Conservation (phyloP, 2,797 vertebrate species). For the Pelodytes ibericus region DNA sequence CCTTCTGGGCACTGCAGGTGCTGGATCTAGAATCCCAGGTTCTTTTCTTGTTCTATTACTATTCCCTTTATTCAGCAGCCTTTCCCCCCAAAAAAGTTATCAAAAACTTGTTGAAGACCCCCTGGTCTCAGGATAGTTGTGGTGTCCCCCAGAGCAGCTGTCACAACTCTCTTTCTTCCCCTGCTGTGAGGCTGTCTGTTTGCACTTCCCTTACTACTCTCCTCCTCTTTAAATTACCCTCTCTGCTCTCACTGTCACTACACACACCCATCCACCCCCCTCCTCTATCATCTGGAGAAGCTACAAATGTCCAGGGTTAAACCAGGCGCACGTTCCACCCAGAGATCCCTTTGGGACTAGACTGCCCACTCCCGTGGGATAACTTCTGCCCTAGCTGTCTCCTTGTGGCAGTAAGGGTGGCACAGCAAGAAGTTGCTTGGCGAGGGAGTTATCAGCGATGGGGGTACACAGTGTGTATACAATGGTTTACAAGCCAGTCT, state of each 20-base stretch:
- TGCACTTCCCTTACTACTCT: conserved; percentile 33
- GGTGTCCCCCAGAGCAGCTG: conserved; percentile 25
- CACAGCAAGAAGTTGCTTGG: not conserved
- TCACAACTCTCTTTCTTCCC: conserved; percentile 33
- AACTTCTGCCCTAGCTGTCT: not conserved
- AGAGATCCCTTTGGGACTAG: not conserved
- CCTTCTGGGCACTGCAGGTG: not conserved
- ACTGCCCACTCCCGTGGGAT: not conserved
- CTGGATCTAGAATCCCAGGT: not conserved
- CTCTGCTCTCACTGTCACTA: conserved; percentile 32
- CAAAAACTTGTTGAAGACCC: not conserved
- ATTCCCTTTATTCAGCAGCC: not conserved
- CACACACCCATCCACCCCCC: conserved; percentile 17
- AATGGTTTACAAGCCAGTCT: too few relatives aligned
- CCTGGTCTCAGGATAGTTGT: not conserved
- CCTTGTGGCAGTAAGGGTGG: not conserved
- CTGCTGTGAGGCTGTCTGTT: conserved; percentile 9
- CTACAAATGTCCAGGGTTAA: not conserved
- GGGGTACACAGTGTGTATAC: not conserved
- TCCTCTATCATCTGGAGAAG: conserved; percentile 7
- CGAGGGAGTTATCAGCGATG: not conserved
- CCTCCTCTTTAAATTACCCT: conserved; percentile 50
- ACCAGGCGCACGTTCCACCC: not conserved
- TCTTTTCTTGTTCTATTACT: not conserved
- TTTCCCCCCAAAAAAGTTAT: not conserved